Evolutionary conservation across 1,140 invertebrate species (phyloP), one percentile per base, ranked within the genome.

Genomic region (Eueides isabella): DNA sequence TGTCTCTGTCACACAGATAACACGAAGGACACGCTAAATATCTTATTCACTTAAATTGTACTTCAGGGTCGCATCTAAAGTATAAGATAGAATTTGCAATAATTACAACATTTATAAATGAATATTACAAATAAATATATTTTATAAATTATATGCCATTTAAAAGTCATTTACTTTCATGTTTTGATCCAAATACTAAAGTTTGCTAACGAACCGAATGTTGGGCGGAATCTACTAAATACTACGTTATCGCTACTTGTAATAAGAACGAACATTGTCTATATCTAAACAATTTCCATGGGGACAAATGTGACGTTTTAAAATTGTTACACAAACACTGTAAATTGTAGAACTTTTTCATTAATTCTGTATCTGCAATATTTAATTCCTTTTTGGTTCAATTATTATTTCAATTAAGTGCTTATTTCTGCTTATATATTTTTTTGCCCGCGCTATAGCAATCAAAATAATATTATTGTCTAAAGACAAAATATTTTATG

Each of bases 1-100:
- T 92, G 89, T 88, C 75, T 90, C 89, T 90, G 90, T 91, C 83
- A 87, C 78, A 90, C 86, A 92, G 88, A 90, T 83, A 81, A 82
- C 83, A 86, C 75, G 80, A 86, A 82, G 85, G 87, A 84, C 87
- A 89, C 87, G 82, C 85, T 85, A 55, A 23, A 26, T 14, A 83
- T 90, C 85, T 89, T 86, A 89, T 88, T 81, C 80, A 86, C 80
- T 84, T 88, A 87, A 87, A 81, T 92, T 90, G 90, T 91, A 90
- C 88, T 90, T 81, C 73, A 82, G 86, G 84, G 84, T 87, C 77
- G 68, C 73, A 73, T 79, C 16, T 65, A 74, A 74, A 55, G 48
- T 12, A 55, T 62, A 63, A 70, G 41, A 30, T 72, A 72, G 67
- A 61, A 28, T 41, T 67, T 33, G 48, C 67, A 69, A 33, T 67